These are phyloP conservation scores for Chaenodraco wilsoni DNA, from an alignment of 2,797 vertebrate genomes.

Conservation along the genomic window DNA sequence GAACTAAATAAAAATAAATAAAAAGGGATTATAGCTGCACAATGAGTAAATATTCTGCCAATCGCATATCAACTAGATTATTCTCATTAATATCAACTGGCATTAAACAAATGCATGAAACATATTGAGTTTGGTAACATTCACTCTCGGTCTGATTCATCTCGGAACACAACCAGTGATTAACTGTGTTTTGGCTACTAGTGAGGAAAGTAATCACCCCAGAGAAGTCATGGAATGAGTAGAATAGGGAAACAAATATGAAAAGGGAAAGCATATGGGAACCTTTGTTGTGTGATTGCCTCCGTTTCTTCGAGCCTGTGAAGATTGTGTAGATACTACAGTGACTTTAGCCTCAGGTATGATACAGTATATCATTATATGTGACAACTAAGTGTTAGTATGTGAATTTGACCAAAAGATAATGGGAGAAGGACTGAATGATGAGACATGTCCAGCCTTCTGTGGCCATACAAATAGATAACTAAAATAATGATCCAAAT, in stretches of 20 bases:
- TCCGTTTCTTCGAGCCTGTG: slow-evolving; percentile 1
- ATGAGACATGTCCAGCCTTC: not conserved
- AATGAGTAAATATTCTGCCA: not conserved
- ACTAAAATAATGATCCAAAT: too few relatives aligned
- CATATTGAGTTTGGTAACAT: slow-evolving; percentile 1
- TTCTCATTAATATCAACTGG: not conserved
- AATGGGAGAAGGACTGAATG: not conserved
- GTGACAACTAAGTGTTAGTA: not conserved
- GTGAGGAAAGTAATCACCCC: slow-evolving; percentile 16
- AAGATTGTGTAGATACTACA: not conserved
- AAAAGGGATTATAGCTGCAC: slow-evolving; percentile 8
- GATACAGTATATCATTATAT: not conserved
- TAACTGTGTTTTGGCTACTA: slow-evolving; percentile 17
- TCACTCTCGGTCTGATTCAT: slow-evolving; percentile 12
- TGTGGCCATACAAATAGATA: too few relatives aligned
- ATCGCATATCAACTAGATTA: not conserved
- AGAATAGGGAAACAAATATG: not conserved
- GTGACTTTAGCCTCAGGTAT: slow-evolving; percentile 5
- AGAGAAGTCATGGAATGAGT: slow-evolving; percentile 23
- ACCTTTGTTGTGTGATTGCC: slow-evolving; percentile 3
- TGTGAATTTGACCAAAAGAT: not conserved
- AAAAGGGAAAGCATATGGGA: slow-evolving; percentile 21
- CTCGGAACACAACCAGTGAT: slow-evolving; percentile 17
- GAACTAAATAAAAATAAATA: slow-evolving; percentile 34
- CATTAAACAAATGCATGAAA: not conserved